A percentile compares a stretch with the other conserved stretches of the same genome.
These are phyloP conservation scores for Pammene fasciana DNA, from an alignment of 2,888 invertebrate genomes.

Conservation along the genomic window DNA sequence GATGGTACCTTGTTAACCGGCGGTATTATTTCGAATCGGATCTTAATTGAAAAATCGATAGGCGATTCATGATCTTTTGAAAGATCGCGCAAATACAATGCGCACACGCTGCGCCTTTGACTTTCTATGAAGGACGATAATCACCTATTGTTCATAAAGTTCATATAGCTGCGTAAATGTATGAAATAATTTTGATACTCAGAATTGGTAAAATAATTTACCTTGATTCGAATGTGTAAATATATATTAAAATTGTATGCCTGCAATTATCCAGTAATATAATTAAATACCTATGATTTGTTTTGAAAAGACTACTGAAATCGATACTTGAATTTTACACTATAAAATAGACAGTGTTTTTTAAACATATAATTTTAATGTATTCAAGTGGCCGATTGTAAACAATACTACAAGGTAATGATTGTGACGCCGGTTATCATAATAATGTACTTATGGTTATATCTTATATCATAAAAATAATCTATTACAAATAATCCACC, in stretches of 20 bases:
- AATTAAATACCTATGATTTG: too few relatives aligned
- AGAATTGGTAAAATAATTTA: slow-evolving; percentile 1
- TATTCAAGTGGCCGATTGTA: too few relatives aligned
- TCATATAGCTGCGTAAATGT: slow-evolving; percentile 34
- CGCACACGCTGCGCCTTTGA: slow-evolving; percentile 70
- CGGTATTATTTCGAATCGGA: slow-evolving; percentile 65
- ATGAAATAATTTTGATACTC: slow-evolving; percentile 10
- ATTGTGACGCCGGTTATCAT: too few relatives aligned
- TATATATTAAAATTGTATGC: not conserved
- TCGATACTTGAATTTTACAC: too few relatives aligned
- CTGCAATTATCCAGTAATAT: too few relatives aligned
- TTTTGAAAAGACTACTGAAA: too few relatives aligned
- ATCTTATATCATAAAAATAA: too few relatives aligned
- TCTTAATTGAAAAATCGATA: slow-evolving; percentile 76
- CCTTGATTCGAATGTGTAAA: not conserved
- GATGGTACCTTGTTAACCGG: slow-evolving; percentile 78
- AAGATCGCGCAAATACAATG: slow-evolving; percentile 73
- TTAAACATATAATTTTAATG: too few relatives aligned
- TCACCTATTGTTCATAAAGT: slow-evolving; percentile 77
- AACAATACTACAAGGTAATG: too few relatives aligned
- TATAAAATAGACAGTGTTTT: too few relatives aligned
- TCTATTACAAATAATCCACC: not conserved
- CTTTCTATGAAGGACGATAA: slow-evolving; percentile 76
- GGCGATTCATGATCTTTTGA: slow-evolving; percentile 61
- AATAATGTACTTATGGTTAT: too few relatives aligned